These are phyloP conservation scores for Apaloderma vittatum DNA, from an alignment of 2,113 vertebrate genomes.

Conservation along the genomic window DNA sequence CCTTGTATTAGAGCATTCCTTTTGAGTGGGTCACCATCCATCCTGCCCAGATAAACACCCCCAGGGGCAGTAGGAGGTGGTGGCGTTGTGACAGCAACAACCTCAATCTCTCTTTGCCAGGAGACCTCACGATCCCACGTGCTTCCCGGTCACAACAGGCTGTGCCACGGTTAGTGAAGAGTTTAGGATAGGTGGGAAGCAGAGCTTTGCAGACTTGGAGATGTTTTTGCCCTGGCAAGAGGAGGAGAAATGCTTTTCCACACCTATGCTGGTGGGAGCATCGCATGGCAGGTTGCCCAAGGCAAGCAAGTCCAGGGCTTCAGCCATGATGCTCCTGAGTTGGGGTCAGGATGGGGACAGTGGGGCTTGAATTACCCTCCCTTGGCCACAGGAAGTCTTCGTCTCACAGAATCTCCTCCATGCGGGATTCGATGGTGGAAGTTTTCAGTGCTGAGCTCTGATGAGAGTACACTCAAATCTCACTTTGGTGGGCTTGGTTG, in stretches of 20 bases:
- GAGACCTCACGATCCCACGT: accelerated
- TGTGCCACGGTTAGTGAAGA: not conserved
- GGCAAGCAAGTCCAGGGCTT: not conserved
- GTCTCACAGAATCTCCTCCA: not conserved
- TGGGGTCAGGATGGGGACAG: not conserved
- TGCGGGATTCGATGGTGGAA: not conserved
- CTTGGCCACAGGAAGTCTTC: not conserved
- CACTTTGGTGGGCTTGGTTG: not conserved
- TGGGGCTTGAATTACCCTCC: not conserved
- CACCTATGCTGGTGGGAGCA: accelerated
- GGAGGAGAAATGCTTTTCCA: not conserved
- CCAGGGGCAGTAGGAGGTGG: not conserved
- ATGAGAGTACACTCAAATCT: not conserved
- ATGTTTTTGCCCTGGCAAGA: not conserved
- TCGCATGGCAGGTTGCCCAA: not conserved
- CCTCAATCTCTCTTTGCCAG: not conserved
- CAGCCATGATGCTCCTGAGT: not conserved
- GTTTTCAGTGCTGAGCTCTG: not conserved
- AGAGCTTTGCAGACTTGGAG: not conserved
- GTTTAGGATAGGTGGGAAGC: not conserved
- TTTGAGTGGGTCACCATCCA: not conserved
- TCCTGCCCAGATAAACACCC: not conserved
- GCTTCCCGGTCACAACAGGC: not conserved
- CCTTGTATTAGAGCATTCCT: not conserved
- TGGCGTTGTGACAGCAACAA: not conserved